Percentiles rank a stretch among this genome's conserved stretches.
phyloP scores from a whole-genome alignment of 2,888 invertebrate species.

The Schrankia costaestrigalis region DNA sequence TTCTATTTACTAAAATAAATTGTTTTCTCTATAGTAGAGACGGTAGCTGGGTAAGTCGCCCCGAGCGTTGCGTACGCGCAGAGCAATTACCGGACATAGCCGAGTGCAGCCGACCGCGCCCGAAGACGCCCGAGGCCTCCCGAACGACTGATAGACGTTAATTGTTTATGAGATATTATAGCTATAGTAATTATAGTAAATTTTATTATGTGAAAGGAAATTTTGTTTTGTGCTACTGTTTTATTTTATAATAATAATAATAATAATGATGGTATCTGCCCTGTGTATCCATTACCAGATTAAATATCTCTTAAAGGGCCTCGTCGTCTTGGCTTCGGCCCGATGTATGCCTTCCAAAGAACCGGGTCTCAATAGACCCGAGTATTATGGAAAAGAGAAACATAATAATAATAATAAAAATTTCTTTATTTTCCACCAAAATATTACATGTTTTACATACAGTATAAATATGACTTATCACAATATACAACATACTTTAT shows the following conservation, averaged over 20 bases:
- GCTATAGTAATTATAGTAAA: constrained; percentile 45
- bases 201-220: constrained; percentile 25
- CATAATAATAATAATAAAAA: no score
- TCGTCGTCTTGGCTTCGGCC: no score
- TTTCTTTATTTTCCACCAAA: no score
- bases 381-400: no score
- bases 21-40: constrained; percentile 45
- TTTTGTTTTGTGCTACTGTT: constrained; percentile 24
- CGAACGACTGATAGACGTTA: constrained; percentile 62
- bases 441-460: no score
- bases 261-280: no score
- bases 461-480: no score
- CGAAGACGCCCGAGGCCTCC: constrained; percentile 42
- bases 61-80: constrained; percentile 43
- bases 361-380: no score
- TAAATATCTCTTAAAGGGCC: no score
- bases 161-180: constrained; percentile 57
- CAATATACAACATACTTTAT: no score
- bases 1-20: constrained; percentile 55
- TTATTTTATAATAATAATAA: neutral
- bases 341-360: no score
- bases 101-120: constrained; percentile 42
- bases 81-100: constrained; percentile 27
- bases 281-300: no score
- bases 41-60: constrained; percentile 41